Evolutionary conservation across 2,888 invertebrate genomes (phyloP).

Genomic region (Drosophila planitibia): DNA sequence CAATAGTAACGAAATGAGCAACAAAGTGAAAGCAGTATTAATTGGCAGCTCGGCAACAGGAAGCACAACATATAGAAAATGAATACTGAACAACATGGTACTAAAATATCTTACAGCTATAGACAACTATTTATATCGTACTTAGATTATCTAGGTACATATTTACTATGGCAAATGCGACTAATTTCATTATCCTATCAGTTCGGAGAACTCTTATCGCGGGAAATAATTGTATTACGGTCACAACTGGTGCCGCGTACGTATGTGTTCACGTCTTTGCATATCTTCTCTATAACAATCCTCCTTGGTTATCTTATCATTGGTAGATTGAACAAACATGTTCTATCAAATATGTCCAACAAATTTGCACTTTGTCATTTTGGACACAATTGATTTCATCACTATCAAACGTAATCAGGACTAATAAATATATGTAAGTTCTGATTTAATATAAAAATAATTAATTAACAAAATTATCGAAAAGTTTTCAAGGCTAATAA

Average conservation of each 20-base stretch:
- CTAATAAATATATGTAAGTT: not conserved
- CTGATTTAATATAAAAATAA: not conserved
- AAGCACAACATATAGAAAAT: not conserved
- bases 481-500: not conserved
- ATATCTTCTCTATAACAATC: no score
- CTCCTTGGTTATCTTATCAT: no score
- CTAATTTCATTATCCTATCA: no score
- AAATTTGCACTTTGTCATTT: not conserved
- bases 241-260: no score
- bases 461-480: not conserved
- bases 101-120: no score
- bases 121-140: no score
- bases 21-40: conserved; percentile 46
- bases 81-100: not conserved
- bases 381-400: not conserved
- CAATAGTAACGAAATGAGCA: not conserved
- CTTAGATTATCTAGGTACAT: no score
- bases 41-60: not conserved
- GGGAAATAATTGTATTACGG: no score
- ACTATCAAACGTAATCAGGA: not conserved
- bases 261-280: no score
- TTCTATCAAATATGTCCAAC: not conserved
- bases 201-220: no score
- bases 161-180: no score
- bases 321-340: no score